These are phyloP conservation scores for Thalassophryne amazonica DNA, from an alignment of 2,797 vertebrate species.

Conservation along the genomic window DNA sequence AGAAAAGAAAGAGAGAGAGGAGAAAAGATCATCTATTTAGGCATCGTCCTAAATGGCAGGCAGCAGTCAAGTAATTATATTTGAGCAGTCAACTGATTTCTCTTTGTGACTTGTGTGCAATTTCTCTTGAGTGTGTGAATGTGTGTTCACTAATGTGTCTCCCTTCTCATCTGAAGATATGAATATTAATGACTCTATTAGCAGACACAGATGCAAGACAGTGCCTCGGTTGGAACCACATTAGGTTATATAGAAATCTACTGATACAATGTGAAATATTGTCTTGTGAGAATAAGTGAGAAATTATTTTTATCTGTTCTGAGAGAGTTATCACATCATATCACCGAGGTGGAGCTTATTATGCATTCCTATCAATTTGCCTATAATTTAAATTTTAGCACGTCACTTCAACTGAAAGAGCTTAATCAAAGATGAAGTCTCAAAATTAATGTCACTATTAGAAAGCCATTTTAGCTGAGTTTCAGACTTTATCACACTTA, in stretches of 20 bases:
- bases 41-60: slow-evolving; percentile 48
- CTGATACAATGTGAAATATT: slow-evolving; percentile 47
- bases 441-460: slow-evolving; percentile 13
- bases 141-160: slow-evolving; percentile 30
- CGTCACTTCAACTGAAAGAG: slow-evolving; percentile 38
- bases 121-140: slow-evolving; percentile 12
- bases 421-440: slow-evolving; percentile 42
- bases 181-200: slow-evolving; percentile 72
- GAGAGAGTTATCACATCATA: slow-evolving; percentile 23
- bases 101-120: slow-evolving; percentile 26
- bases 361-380: slow-evolving; percentile 33
- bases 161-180: slow-evolving; percentile 58
- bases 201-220: slow-evolving; percentile 52
- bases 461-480: slow-evolving; percentile 17
- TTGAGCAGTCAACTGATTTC: slow-evolving; percentile 64
- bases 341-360: slow-evolving; percentile 38
- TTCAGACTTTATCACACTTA: slow-evolving; percentile 13
- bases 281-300: slow-evolving; percentile 23
- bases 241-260: slow-evolving; percentile 45
- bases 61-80: slow-evolving; percentile 67
- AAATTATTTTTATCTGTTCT: slow-evolving; percentile 26
- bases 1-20: slow-evolving; percentile 11
- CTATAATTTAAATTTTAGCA: slow-evolving; percentile 37
- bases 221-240: slow-evolving; percentile 52
- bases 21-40: slow-evolving; percentile 36